Conservation (phyloP, 2,888 invertebrate genomes). For the Drosophila hamatofila region DNA sequence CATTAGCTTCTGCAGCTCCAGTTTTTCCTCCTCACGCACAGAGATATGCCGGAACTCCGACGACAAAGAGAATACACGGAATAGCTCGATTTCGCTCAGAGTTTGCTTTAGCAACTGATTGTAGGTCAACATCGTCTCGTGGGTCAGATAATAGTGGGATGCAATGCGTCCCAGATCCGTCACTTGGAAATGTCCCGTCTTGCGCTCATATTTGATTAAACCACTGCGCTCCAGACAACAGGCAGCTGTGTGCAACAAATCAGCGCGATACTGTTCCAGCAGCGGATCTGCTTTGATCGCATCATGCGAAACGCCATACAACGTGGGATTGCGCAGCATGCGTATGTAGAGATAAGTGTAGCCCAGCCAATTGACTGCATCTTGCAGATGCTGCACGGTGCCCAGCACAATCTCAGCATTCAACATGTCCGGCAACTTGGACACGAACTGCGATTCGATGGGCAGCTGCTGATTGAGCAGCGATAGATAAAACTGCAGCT, state of each 20-base stretch:
- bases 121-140: conserved; percentile 98
- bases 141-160: conserved; percentile 98
- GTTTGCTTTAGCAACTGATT: conserved; percentile 98
- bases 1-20: conserved; percentile 96
- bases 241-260: conserved; percentile 98
- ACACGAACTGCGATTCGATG: conserved; percentile 97
- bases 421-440: conserved; percentile 97
- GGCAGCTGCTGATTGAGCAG: conserved; percentile 99
- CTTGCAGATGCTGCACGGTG: conserved; percentile 93
- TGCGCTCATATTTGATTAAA: conserved; percentile 97
- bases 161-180: conserved; percentile 99
- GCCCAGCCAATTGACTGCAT: conserved; percentile 96
- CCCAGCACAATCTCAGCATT: conserved; percentile 99
- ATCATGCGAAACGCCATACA: conserved; percentile 95
- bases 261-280: conserved; percentile 95
- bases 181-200: conserved; percentile 94
- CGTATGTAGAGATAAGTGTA: conserved; percentile 98
- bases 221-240: conserved; percentile 95
- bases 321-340: conserved; percentile 95
- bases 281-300: conserved; percentile 92
- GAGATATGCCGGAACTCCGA: conserved; percentile 97
- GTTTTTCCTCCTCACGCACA: conserved; percentile 97
- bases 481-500: conserved; percentile 98
- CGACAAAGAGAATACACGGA: conserved; percentile 99
- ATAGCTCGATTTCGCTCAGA: conserved; percentile 98